Evolutionary conservation across 2,113 vertebrate species (phyloP).

Genomic region (Taurulus bubalis): DNA sequence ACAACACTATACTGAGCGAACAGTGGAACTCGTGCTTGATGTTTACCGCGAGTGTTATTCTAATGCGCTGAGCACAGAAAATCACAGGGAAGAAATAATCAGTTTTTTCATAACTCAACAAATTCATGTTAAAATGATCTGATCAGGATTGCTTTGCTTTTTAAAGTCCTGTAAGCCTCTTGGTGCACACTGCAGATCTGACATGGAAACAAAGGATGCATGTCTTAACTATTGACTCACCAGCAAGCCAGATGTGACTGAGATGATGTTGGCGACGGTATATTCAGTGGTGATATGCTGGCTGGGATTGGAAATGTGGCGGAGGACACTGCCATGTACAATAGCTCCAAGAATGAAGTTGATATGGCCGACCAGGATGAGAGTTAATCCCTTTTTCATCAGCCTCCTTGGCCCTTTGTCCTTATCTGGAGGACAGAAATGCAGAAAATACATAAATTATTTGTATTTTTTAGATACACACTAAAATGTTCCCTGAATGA

Average conservation of each 20-base stretch:
- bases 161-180: not conserved
- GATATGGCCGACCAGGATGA: slow-evolving; percentile 92
- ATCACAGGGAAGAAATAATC: not conserved
- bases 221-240: slow-evolving; percentile 74
- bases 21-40: not conserved
- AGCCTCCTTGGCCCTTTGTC: slow-evolving; percentile 83
- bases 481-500: not conserved
- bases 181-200: not conserved
- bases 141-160: not conserved
- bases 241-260: slow-evolving; percentile 91
- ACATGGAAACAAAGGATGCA: slow-evolving; percentile 7
- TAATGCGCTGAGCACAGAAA: not conserved
- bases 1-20: slow-evolving; percentile 22
- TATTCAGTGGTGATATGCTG: slow-evolving; percentile 86
- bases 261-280: slow-evolving; percentile 88
- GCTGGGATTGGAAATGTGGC: slow-evolving; percentile 89
- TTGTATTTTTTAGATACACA: not conserved
- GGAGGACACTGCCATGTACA: slow-evolving; percentile 90
- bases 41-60: not conserved
- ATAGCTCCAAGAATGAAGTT: slow-evolving; percentile 92
- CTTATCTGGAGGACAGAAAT: slow-evolving; percentile 78
- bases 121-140: not conserved
- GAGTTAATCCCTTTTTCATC: slow-evolving; percentile 87
- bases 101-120: not conserved
- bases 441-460: not conserved